These are phyloP conservation scores for Actenoides hombroni DNA, from an alignment of 2,113 vertebrate genomes.

Conservation along the genomic window DNA sequence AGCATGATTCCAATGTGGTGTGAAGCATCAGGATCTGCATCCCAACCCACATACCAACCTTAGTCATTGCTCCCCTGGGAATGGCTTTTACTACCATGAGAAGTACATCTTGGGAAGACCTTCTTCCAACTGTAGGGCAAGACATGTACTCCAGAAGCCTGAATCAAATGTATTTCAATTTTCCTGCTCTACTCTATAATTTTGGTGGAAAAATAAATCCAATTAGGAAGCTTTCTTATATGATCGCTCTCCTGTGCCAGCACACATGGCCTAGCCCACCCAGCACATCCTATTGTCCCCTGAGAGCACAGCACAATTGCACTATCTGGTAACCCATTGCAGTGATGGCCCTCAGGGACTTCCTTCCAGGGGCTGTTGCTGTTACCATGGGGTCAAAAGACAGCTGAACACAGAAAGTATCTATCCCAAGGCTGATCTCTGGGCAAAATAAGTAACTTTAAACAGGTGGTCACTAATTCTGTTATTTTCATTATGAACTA, in stretches of 20 bases:
- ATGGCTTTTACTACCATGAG: neutral
- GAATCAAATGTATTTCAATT: neutral
- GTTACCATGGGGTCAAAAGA: neutral
- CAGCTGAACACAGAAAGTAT: neutral
- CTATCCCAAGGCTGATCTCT: neutral
- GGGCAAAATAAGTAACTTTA: neutral
- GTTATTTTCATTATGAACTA: neutral
- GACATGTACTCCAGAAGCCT: neutral
- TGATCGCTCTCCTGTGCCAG: neutral
- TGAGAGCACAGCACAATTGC: neutral
- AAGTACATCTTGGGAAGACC: neutral
- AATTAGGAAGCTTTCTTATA: neutral
- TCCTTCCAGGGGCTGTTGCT: neutral
- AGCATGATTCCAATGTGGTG: neutral
- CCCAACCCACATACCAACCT: neutral
- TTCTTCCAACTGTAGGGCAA: neutral
- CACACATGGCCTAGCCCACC: neutral
- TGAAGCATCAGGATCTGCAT: neutral
- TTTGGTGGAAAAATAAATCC: neutral
- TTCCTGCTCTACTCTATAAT: neutral
- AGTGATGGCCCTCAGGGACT: neutral
- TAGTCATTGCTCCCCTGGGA: neutral
- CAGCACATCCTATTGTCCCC: neutral
- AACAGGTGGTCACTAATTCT: neutral
- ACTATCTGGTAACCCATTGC: neutral